phyloP scores from a whole-genome alignment of 2,113 vertebrate genomes.

The Brienomyrus brachyistius region DNA sequence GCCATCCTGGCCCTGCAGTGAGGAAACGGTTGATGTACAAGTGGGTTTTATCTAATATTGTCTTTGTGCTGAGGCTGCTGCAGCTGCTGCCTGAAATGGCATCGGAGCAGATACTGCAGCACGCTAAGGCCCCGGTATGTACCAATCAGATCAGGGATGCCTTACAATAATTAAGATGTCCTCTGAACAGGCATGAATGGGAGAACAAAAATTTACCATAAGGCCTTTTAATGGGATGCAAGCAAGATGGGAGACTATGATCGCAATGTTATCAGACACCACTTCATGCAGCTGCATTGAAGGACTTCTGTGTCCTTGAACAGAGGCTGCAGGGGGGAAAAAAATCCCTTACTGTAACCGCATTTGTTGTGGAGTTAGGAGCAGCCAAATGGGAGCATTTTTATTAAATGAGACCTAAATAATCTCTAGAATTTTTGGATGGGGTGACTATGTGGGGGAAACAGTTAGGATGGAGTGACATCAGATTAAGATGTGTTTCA shows the following conservation, averaged over 20 bases:
- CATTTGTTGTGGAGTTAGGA: not conserved
- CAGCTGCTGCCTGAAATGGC: not conserved
- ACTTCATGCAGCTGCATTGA: not conserved
- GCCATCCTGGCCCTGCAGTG: not conserved
- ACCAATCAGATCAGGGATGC: slow-evolving; percentile 5
- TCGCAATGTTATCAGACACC: not conserved
- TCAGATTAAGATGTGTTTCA: not conserved
- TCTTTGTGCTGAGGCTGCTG: not conserved
- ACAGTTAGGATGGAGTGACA: not conserved
- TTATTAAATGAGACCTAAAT: not conserved
- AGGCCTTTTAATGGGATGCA: not conserved
- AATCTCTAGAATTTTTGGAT: not conserved
- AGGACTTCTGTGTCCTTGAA: not conserved
- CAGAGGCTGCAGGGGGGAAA: not conserved
- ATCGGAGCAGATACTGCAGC: too few relatives aligned
- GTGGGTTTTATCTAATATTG: not conserved
- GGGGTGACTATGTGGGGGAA: not conserved
- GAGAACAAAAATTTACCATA: not conserved
- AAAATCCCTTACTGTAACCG: not conserved
- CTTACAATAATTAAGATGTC: not conserved
- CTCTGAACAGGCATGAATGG: not conserved
- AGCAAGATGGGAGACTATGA: not conserved
- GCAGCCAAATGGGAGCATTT: not conserved
- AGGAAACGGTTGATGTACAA: not conserved
- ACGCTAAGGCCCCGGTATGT: not conserved